phyloP scores from a whole-genome alignment of 1,140 invertebrate genomes.

The Penaeus chinensis region DNA sequence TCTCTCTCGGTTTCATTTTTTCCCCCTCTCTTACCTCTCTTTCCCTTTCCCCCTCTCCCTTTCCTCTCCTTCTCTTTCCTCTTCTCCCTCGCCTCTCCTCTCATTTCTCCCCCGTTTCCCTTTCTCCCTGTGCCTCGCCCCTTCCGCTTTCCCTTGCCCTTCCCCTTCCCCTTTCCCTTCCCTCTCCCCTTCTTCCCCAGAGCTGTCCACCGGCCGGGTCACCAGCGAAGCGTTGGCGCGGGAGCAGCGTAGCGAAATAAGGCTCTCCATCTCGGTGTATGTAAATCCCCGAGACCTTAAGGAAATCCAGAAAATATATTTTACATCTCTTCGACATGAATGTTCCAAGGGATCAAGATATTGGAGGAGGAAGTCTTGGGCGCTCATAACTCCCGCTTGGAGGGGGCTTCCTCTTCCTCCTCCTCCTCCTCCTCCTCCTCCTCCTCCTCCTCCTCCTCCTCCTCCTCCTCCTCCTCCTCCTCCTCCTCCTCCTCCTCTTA shows the following conservation, averaged over 20 bases:
- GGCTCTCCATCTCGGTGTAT: background rate
- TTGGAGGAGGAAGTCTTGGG: constrained; percentile 24
- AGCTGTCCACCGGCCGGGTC: no score
- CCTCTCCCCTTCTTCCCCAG: no score
- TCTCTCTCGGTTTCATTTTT: background rate
- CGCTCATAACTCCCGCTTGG: constrained; percentile 37
- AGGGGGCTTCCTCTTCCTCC: background rate
- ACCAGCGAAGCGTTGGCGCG: no score
- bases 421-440: background rate
- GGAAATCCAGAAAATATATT: constrained; percentile 55
- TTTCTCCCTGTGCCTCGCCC: background rate
- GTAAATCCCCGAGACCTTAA: constrained; percentile 42
- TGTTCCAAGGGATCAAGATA: constrained; percentile 42
- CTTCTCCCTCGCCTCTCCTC: background rate
- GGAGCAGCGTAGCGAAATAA: no score
- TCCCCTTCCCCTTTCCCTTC: background rate
- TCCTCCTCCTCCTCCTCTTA: background rate
- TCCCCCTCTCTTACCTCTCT: background rate
- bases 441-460: background rate
- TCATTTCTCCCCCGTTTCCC: background rate
- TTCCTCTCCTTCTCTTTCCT: background rate
- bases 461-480: background rate
- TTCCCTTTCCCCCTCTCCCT: background rate
- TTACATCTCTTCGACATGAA: constrained; percentile 44
- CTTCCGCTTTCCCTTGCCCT: background rate